These are phyloP conservation scores for Lasiurus borealis DNA, from an alignment of 2,113 vertebrate species.

Conservation along the genomic window DNA sequence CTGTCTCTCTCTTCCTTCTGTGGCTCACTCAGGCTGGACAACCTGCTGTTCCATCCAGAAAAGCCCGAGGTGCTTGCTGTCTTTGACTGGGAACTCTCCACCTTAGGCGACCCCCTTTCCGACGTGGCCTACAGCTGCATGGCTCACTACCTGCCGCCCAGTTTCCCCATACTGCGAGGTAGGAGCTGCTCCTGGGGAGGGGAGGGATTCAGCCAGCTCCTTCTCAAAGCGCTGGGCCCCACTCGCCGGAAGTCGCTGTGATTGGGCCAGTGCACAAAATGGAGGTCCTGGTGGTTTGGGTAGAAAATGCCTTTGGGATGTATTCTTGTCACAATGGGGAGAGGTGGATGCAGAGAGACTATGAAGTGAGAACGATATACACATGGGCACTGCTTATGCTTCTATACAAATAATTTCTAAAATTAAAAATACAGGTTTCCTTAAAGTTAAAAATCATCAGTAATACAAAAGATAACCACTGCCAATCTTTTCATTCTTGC, in stretches of 20 bases:
- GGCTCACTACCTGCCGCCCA: constrained; percentile 86
- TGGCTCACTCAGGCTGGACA: constrained; percentile 87
- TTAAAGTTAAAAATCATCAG: background rate
- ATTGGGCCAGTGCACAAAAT: background rate
- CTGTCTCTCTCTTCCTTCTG: constrained; percentile 60
- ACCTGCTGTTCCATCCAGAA: constrained; percentile 91
- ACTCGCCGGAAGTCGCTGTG: no score
- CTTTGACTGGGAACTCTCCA: constrained; percentile 91
- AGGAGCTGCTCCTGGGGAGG: background rate
- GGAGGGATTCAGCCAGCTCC: background rate
- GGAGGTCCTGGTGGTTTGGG: background rate
- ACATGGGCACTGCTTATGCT: background rate
- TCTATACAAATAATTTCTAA: background rate
- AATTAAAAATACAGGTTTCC: no score
- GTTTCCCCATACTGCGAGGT: constrained; percentile 87
- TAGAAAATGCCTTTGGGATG: background rate
- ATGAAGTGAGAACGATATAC: background rate
- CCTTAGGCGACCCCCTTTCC: constrained; percentile 89
- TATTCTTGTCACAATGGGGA: background rate
- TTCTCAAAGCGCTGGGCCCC: background rate
- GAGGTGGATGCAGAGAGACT: background rate
- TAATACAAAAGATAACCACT: background rate
- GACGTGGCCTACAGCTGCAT: constrained; percentile 91
- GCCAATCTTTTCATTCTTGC: background rate
- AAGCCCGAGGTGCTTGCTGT: constrained; percentile 89